These are phyloP conservation scores for Pycnonotus jocosus DNA, from an alignment of 2,113 vertebrate genomes.

Conservation along the genomic window DNA sequence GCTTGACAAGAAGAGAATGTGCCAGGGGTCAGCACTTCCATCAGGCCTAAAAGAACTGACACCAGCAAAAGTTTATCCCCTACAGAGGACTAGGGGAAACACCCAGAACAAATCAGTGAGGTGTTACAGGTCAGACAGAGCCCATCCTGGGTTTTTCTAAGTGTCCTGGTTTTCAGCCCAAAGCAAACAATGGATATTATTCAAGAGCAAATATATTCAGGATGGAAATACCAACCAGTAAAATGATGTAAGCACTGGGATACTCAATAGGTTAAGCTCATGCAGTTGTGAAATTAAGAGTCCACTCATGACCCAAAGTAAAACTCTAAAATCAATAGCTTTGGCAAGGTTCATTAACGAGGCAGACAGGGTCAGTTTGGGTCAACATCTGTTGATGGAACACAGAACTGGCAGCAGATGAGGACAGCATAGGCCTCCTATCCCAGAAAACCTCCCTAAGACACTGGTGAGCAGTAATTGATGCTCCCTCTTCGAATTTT, in stretches of 20 bases:
- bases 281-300: slow-evolving; percentile 53
- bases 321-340: slow-evolving; percentile 48
- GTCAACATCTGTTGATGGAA: slow-evolving; percentile 31
- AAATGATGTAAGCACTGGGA: slow-evolving; percentile 3
- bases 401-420: background rate
- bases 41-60: background rate
- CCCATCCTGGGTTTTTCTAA: background rate
- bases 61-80: background rate
- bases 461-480: background rate
- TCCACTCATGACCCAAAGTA: background rate
- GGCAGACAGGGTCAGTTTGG: slow-evolving; percentile 22
- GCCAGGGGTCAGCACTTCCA: background rate
- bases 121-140: background rate
- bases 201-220: background rate
- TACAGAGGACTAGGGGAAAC: background rate
- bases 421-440: background rate
- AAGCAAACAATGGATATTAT: background rate
- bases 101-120: background rate
- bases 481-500: background rate
- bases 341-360: slow-evolving; percentile 36
- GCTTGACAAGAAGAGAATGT: rapidly evolving
- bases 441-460: background rate
- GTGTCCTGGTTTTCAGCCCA: background rate
- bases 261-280: background rate
- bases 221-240: slow-evolving; percentile 36